Evolutionary conservation across 2,797 vertebrate genomes (phyloP), one percentile per base, ranked within the genome.

Genomic region (Rousettus madagascariensis): DNA sequence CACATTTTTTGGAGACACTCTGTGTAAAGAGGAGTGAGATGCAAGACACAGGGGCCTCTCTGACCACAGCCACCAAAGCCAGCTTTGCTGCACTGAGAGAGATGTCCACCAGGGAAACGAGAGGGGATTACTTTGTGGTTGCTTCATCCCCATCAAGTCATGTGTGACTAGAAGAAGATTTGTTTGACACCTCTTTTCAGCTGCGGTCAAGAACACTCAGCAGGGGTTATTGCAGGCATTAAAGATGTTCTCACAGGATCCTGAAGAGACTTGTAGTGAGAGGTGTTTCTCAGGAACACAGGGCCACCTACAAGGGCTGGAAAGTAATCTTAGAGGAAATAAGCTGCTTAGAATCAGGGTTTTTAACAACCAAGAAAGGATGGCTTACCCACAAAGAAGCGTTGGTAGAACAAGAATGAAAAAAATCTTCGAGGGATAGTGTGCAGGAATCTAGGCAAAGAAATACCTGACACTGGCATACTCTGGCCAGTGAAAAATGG

Each of bases 101-200:
- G 28, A 24, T 0, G 24, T 36, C 0, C 0, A 55, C 72, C 43
- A 15, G 77, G 72, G 75, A 85, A 55, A 2, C 0, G 22, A 49
- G 0, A 5, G 83, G 91, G 91, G 91, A 92, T 89, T 66, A 84
- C 78, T 92, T 8, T 43, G 49, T 0, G 8, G 79, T 91, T 71
- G 87, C 1, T 51, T 96, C 0, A 41, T 3, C 24, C 0, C 5
- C 46, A 86, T 95, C 88, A 95, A 94, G 78, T 95, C 88, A 24
- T 41, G 75, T 88, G 95, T 82, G 91, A 96, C 80, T 11, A 96
- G 94, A 92, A 69, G 75, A 4, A 95, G 86, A 97, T 97, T 94
- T 98, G 96, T 96, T 92, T 97, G 98, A 97, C 94, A 96, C 90
- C 90, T 90, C 78, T 78, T 92, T 97, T 97, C 92, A 83, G 4